These are phyloP conservation scores for Bombus cullumanus DNA, from an alignment of 1,140 invertebrate species.

Conservation along the genomic window DNA sequence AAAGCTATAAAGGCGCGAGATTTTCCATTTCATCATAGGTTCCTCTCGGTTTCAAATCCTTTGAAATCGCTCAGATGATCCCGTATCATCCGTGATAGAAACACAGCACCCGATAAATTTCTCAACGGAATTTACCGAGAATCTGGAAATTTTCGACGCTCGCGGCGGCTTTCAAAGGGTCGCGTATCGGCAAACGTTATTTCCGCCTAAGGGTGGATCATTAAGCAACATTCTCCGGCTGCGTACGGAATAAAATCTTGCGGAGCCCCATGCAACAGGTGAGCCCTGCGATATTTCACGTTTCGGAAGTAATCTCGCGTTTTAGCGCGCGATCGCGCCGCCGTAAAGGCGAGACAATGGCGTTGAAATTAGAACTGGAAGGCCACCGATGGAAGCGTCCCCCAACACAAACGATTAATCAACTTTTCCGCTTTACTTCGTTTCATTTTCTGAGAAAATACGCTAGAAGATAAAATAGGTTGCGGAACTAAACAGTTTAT, in stretches of 20 bases:
- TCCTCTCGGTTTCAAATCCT: neutral
- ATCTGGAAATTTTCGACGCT: neutral
- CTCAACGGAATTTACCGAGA: neutral
- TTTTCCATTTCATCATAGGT: too few species aligned
- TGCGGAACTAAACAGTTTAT: neutral
- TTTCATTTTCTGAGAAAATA: neutral
- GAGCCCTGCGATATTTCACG: conserved; percentile 51
- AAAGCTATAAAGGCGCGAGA: too few species aligned
- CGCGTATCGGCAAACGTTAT: conserved; percentile 4
- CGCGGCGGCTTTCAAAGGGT: neutral
- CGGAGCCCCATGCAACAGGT: conserved; percentile 34
- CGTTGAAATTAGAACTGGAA: conserved; percentile 37
- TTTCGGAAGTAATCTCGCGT: conserved; percentile 53
- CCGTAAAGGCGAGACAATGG: conserved; percentile 43
- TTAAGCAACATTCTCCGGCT: conserved; percentile 27
- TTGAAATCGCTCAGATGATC: neutral
- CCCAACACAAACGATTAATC: conserved; percentile 25
- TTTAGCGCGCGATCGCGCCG: conserved; percentile 38
- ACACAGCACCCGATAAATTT: neutral
- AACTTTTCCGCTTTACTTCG: neutral
- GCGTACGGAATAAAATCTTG: conserved; percentile 49
- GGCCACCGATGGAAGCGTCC: conserved; percentile 11
- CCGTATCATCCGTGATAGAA: neutral
- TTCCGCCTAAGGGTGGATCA: conserved; percentile 15
- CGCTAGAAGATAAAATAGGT: neutral